Base-by-base conservation (phyloP, 2,888 invertebrate species). In the Lamellibrachia columna region DNA sequence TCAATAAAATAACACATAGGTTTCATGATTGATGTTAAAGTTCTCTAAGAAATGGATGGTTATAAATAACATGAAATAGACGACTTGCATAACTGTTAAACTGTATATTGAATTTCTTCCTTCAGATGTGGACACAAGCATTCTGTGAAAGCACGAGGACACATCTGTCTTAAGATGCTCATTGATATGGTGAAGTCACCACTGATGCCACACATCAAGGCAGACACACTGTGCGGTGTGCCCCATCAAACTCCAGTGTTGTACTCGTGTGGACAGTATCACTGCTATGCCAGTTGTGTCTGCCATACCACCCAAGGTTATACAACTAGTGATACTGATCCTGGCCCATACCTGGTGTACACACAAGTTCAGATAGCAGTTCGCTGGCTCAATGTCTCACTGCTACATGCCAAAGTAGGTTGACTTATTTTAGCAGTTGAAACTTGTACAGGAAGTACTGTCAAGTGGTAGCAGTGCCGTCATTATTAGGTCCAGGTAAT, bases 51-150 rank as follows among this genome's bases (percentile, higher is more conserved):
- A 40, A 40, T 40, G 40, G 40, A 40, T 40, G 40, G 40, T 40
- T 40, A 40, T 40, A 40, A 40, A 40, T 40, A 40, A 40, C 0
- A 40, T 40, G 40, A 40, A 40, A 40, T 40, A 40, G 40, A 40
- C 40, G 40, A 40, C 40, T 40, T 40, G 40, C 40, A 40, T 40
- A 40, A 40, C 40, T 40, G 40, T 40, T 40, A 40, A 40, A 40
- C 40, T 40, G 40, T 40, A 91, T 52, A 15, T 15, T 52, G 11
- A 53, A 52, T 11, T 91, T 91, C 22, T 91, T 6, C 28, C 53
- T 91, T 28, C 91, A 91, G 91, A 91, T 53, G 91, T 91, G 22
- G 91, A 91, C 53, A 52, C 91, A 6, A 91, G 91, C 91, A 91
- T 91, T 15, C 22, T 91, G 28, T 91, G 91, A 91, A 75, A 22